A percentile compares a stretch with the other conserved stretches of the same genome.
Evolutionary conservation across 2,888 invertebrate genomes (phyloP).

Genomic region (Crioceris asparagi): DNA sequence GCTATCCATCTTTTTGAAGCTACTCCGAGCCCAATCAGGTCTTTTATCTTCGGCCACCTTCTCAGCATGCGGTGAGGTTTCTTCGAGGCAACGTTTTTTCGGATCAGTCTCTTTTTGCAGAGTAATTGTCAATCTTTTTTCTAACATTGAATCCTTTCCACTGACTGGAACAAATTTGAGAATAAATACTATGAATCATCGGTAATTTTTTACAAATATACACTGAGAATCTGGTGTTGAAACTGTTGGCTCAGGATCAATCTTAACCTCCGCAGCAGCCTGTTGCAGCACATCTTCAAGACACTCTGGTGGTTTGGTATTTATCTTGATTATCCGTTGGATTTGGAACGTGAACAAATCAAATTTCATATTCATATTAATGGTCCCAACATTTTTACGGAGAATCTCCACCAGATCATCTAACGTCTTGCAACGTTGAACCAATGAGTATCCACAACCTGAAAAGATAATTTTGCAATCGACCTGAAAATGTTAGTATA

Average conservation of each 20-base stretch:
- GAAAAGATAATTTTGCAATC: conserved; percentile 2
- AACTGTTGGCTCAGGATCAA: too few species aligned
- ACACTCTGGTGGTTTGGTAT: conserved; percentile 23
- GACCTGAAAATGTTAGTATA: background rate
- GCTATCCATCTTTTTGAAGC: conserved; percentile 15
- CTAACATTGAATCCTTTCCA: background rate
- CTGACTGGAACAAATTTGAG: too few species aligned
- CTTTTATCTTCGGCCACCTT: conserved; percentile 12
- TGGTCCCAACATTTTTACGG: conserved; percentile 20
- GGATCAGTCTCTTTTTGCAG: too few species aligned
- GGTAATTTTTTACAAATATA: too few species aligned
- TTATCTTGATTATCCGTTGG: conserved; percentile 24
- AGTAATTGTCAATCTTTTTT: background rate
- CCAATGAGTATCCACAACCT: conserved; percentile 22
- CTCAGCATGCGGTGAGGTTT: conserved; percentile 20
- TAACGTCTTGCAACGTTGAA: conserved; percentile 24
- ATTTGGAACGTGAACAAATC: conserved; percentile 22
- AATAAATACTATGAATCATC: too few species aligned
- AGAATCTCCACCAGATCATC: conserved; percentile 24
- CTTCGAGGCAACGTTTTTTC: too few species aligned
- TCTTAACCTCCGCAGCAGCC: too few species aligned
- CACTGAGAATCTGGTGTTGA: too few species aligned
- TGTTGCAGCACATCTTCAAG: conserved; percentile 17
- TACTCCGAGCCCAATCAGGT: conserved; percentile 19
- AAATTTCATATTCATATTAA: conserved; percentile 11